Conservation (phyloP, 1,140 invertebrate genomes). For the Drosophila gunungcola region DNA sequence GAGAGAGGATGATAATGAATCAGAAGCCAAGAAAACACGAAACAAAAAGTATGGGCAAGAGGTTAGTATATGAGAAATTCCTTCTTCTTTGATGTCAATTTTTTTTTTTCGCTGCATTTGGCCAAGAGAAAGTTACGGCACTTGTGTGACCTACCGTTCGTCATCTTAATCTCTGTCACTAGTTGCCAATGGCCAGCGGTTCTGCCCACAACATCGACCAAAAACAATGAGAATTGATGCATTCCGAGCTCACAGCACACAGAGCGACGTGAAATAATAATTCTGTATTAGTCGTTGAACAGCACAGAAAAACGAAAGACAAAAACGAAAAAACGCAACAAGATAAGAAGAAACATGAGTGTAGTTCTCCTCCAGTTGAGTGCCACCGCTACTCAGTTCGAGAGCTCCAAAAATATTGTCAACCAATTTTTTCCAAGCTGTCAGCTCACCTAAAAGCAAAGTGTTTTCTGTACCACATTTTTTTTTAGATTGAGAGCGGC, state of each 20-base stretch:
- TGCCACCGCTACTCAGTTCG: too few species aligned
- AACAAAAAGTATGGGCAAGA: background rate
- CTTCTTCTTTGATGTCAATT: slow-evolving; percentile 7
- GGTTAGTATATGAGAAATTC: slow-evolving; percentile 55
- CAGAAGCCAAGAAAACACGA: slow-evolving; percentile 12
- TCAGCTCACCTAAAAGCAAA: background rate
- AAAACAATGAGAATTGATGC: slow-evolving; percentile 75
- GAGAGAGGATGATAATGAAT: slow-evolving; percentile 8
- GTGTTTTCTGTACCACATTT: too few species aligned
- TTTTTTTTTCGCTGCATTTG: background rate
- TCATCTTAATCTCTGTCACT: slow-evolving; percentile 69
- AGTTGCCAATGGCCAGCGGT: background rate
- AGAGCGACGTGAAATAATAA: slow-evolving; percentile 71
- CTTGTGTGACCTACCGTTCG: slow-evolving; percentile 67
- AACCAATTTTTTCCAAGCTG: too few species aligned
- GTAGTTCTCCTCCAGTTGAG: background rate
- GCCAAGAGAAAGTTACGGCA: slow-evolving; percentile 44
- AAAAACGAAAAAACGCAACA: slow-evolving; percentile 3
- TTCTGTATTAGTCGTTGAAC: slow-evolving; percentile 67
- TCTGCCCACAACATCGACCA: background rate
- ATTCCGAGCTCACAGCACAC: slow-evolving; percentile 51
- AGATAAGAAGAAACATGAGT: background rate
- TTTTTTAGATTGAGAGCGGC: too few species aligned
- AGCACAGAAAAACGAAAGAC: slow-evolving; percentile 12
- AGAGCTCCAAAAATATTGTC: background rate